A percentile compares a stretch with the other conserved stretches of the same genome.
These are phyloP conservation scores for Chaitophorus viminalis DNA, from an alignment of 2,888 invertebrate genomes.

Conservation along the genomic window DNA sequence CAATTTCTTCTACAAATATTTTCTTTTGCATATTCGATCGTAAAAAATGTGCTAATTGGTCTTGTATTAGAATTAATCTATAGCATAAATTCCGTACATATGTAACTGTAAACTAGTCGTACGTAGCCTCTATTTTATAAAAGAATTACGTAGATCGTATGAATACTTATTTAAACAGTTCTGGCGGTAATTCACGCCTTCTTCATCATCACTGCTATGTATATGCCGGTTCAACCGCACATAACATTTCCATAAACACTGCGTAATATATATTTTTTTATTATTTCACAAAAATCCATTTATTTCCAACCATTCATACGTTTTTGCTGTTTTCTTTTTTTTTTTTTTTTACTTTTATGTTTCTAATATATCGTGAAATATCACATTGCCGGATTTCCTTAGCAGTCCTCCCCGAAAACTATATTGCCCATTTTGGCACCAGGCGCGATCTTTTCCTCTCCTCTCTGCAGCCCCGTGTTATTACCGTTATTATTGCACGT, in stretches of 20 bases:
- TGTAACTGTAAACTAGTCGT: no score
- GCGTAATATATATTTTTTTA: constrained; percentile 22
- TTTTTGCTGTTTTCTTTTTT: neutral
- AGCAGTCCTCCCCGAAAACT: constrained; percentile 12
- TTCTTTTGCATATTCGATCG: no score
- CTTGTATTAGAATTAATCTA: no score
- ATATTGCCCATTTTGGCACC: constrained; percentile 47
- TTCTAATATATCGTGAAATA: constrained; percentile 36
- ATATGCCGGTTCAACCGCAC: neutral
- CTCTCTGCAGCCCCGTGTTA: constrained; percentile 1
- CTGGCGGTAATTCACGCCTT: neutral
- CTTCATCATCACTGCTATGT: neutral
- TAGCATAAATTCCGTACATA: no score
- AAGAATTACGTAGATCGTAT: no score
- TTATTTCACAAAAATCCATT: constrained; percentile 46
- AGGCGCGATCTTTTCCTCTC: neutral
- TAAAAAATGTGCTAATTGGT: no score
- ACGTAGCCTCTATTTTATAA: no score
- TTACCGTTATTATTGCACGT: constrained; percentile 57
- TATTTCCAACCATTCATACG: constrained; percentile 20
- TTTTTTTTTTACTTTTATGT: constrained; percentile 11
- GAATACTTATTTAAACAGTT: neutral
- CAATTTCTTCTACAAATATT: no score
- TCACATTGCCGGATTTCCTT: constrained; percentile 48
- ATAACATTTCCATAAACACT: constrained; percentile 29